Conservation (phyloP, 2,797 vertebrate species). For the Florisuga fusca region DNA sequence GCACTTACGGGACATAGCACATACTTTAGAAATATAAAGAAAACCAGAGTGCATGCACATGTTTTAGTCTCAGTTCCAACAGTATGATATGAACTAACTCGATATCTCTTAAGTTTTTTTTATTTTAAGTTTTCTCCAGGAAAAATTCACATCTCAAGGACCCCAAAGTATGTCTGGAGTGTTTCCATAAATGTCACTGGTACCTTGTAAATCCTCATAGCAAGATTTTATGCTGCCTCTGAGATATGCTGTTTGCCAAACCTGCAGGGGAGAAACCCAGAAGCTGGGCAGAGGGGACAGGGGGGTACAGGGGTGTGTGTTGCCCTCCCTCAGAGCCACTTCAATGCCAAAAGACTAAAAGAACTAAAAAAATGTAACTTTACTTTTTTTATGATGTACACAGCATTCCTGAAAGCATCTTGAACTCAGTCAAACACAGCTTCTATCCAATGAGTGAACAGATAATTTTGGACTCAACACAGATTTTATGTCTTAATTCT, state of each 20-base stretch:
- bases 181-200: background rate
- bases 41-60: background rate
- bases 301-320: background rate
- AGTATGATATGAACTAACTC: background rate
- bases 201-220: slow-evolving; percentile 17
- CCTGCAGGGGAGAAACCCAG: background rate
- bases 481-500: background rate
- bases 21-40: background rate
- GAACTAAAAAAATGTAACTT: background rate
- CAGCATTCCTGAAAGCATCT: background rate
- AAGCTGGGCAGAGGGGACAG: background rate
- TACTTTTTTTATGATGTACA: background rate
- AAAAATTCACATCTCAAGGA: background rate
- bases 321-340: background rate
- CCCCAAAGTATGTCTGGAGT: background rate
- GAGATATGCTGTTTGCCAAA: background rate
- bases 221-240: background rate
- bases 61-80: background rate
- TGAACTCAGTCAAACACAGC: background rate
- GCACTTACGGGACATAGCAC: background rate
- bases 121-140: background rate
- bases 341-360: background rate
- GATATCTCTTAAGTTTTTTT: background rate
- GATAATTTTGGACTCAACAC: background rate
- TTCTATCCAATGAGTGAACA: background rate